Evolutionary conservation across 2,113 vertebrate genomes (phyloP), one percentile per base, ranked within the genome.

Genomic region (Numenius arquata): DNA sequence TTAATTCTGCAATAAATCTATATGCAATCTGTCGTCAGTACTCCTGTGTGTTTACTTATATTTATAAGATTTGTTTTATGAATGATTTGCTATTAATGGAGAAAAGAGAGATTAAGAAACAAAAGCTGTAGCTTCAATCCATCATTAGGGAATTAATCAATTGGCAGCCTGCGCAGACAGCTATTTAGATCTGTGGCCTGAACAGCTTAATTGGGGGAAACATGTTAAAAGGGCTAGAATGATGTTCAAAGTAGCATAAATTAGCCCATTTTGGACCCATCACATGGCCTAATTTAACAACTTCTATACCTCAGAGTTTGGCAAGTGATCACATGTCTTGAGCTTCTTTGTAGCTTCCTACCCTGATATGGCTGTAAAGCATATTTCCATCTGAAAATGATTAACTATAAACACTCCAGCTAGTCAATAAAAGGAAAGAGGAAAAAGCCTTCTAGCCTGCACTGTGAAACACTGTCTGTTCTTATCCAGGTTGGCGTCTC

Each of bases 121-220:
- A 98, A 98, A 98, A 97, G 96, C 97, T 96, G 97, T 95, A 98
- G 97, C 97, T 98, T 98, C 98, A 98, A 98, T 98, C 97, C 97
- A 98, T 98, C 98, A 98, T 98, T 98, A 98, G 98, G 98, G 98
- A 98, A 98, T 98, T 98, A 98, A 98, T 98, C 98, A 98, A 98
- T 97, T 98, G 98, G 97, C 98, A 98, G 97, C 97, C 96, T 97
- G 93, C 84, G 92, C 93, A 97, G 96, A 97, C 98, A 98, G 97
- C 97, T 98, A 98, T 98, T 98, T 98, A 96, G 98, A 98, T 97
- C 97, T 97, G 97, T 97, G 97, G 96, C 84, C 97, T 97, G 95
- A 97, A 97, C 90, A 97, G 97, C 96, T 98, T 98, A 98, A 98
- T 98, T 98, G 98, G 97, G 95, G 91, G 96, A 98, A 97, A 96